phyloP scores from a whole-genome alignment of 1,140 invertebrate genomes.

The Euschistus heros region DNA sequence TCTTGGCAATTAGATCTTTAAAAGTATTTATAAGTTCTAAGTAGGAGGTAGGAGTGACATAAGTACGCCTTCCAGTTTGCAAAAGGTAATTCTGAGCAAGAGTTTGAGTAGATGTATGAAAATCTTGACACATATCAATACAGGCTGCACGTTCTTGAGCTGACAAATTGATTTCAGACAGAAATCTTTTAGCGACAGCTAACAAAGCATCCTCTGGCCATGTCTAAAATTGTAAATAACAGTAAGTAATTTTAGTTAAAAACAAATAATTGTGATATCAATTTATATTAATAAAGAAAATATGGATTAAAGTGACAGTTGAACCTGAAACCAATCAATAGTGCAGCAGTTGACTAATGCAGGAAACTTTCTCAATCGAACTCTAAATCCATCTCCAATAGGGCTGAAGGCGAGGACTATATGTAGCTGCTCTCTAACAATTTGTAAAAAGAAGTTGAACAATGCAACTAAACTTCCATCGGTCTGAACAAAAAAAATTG shows the following conservation, averaged over 20 bases:
- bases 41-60: constrained; percentile 91
- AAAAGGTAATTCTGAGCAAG: constrained; percentile 63
- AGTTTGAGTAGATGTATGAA: constrained; percentile 73
- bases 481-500: constrained; percentile 42
- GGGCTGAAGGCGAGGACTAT: constrained; percentile 88
- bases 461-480: constrained; percentile 81
- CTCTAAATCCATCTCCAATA: constrained; percentile 74
- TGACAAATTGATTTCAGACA: constrained; percentile 73
- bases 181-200: constrained; percentile 79
- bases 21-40: constrained; percentile 86
- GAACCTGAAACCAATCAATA: constrained; percentile 93
- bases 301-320: constrained; percentile 22
- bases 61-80: constrained; percentile 64
- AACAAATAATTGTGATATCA: not conserved
- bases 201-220: constrained; percentile 90
- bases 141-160: constrained; percentile 56
- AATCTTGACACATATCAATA: constrained; percentile 81
- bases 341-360: constrained; percentile 93
- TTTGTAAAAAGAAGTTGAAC: constrained; percentile 87
- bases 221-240: constrained; percentile 40
- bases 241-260: not conserved
- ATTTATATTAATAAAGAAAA: not conserved
- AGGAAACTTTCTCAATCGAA: constrained; percentile 83
- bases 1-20: constrained; percentile 66
- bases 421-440: constrained; percentile 85